Evolutionary conservation across 2,113 vertebrate genomes (phyloP).

Genomic region (Stercorarius parasiticus): DNA sequence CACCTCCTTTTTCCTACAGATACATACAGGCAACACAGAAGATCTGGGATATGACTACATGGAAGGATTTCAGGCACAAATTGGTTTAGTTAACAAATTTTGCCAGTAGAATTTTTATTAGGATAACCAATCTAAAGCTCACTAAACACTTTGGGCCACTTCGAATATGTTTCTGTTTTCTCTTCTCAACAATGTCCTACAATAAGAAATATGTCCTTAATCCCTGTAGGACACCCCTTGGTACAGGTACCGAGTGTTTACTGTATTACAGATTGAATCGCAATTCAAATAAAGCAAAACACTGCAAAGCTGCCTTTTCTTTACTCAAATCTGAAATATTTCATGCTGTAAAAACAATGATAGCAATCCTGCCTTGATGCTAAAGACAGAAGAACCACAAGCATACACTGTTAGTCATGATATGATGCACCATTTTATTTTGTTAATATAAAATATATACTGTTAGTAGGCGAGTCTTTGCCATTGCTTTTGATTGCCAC

Average conservation of each 20-base stretch:
- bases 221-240: neutral
- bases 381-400: neutral
- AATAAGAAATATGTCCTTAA: neutral
- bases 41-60: neutral
- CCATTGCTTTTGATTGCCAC: neutral
- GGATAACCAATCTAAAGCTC: neutral
- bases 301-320: neutral
- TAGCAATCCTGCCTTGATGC: neutral
- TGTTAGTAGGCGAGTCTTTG: neutral
- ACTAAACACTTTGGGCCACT: neutral
- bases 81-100: neutral
- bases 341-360: neutral
- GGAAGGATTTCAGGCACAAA: neutral
- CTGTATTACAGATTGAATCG: neutral
- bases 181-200: neutral
- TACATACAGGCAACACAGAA: neutral
- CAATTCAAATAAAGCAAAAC: neutral
- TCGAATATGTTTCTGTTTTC: neutral
- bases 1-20: neutral
- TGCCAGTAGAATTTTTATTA: neutral
- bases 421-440: neutral
- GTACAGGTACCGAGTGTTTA: neutral
- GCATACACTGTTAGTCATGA: fast-evolving
- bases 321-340: neutral
- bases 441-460: neutral